Evolutionary conservation across 2,888 invertebrate genomes (phyloP), one percentile per base, ranked within the genome.

Genomic region (Synanthedon vespiformis): DNA sequence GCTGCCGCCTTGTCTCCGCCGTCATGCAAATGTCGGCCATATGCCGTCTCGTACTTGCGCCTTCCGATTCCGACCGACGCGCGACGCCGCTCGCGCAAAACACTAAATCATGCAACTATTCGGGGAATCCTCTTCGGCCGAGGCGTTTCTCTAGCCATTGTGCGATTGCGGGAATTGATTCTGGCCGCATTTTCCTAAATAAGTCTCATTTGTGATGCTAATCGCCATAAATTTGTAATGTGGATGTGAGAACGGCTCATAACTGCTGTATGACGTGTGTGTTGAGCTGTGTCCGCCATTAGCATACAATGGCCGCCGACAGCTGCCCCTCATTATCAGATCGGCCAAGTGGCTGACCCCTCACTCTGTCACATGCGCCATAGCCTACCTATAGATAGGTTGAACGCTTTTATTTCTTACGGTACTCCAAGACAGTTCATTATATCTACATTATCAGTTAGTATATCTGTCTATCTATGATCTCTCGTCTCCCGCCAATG

Each of bases 401-500:
- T 34, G 34, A 10, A 34, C 34, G 34, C 34, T 34, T 22, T 34
- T 34, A 34, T 34, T 34, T 34, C 34, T 34, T 34, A 34, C 34
- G 8, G 10, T 34, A 34, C 10, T 34, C 34, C 34, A 34, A 34
- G 34, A 34, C 34, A 34, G 10, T 10, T 34, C 34, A 6, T 34
- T 10, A 34, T 22, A 22, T 8, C 6, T 8, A 10, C 34, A 34
- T 34, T 34, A 34, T 34, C 34, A 34, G 34, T 34, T 34, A 6
- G 10, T 34, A 6, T 34, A 34, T 34, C 34, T 34, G 2, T 34
- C 34, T 34, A 10, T 34, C 34, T 34, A 34, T 10, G 34, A 44
- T 44, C 14, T 14, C 44, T 44, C 48, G 48, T 52, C 65, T 63
- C 61, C 64, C 74, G 51, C 74, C 76, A 70, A 68, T 74, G 66